Base-by-base conservation (phyloP, 2,797 vertebrate genomes). In the Dendrocincla tyrannina region DNA sequence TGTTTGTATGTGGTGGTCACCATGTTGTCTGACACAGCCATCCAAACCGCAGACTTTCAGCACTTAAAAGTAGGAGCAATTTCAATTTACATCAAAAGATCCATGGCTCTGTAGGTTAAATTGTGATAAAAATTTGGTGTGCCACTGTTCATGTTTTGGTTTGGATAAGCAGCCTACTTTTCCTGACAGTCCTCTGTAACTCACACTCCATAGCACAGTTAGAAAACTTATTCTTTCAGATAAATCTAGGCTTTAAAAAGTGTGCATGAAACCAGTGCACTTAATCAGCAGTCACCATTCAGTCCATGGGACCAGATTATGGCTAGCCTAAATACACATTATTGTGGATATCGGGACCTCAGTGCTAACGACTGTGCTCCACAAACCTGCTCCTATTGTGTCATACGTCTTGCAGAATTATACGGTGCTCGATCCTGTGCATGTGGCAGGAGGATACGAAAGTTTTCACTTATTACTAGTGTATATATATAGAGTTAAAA, bases 341-440 rank as follows among this genome's bases (percentile, higher is more conserved):
- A 25, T 3, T 6, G 10, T 5, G 17, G 46, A 3, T 42, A 86
- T 24, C 24, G 42, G 20, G 66, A 77, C 15, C n/a, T 68, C 32
- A 63, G 4, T 1, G 2, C n/a, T 44, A 68, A 55, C 28, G 0
- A 4, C 41, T 59, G 16, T 0, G 5, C 25, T 63, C 47, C 70
- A 89, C 39, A 70, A 47, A 66, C 25, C 49, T 42, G 9, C 17
- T 88, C 37, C 41, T 82, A 9, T 11, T 27, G 20, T 17, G 11
- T 27, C 39, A 42, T 10, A 42, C 7, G 53, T 67, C 41, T 63
- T 50, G 24, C 15, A 81, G 46, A 91, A 86, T 72, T 68, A 77
- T 1, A 62, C 6, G 4, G 18, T 9, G 18, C 33, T 78, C 17
- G 0, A 72, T 46, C 27, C 62, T 30, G 23, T 2, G 13, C 18